Evolutionary conservation across 2,888 invertebrate species (phyloP), one percentile per base, ranked within the genome.

Genomic region (Protophormia terraenovae): DNA sequence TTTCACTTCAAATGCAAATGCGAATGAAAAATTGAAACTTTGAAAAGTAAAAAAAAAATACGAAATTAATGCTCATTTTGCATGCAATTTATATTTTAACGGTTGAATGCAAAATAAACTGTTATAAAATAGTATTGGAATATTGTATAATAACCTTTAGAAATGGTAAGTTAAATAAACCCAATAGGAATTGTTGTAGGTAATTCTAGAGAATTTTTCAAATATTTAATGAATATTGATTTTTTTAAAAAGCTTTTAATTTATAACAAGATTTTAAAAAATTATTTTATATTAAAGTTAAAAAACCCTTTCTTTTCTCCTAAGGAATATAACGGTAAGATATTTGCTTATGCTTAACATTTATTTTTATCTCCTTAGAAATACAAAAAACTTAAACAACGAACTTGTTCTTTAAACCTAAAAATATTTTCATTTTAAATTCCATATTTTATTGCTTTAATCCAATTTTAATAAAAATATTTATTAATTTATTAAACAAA

Each of bases 1-100:
- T 72, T 67, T 32, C 10, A 58, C 1, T 55, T 12, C 16, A 19
- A 64, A 55, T 47, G 22, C 35, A 71, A 71, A 27, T 3, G 38
- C 3, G 7, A 16, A 53, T n/a, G n/a, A n/a, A n/a, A n/a, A n/a
- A n/a, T n/a, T n/a, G n/a, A 53, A 47, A 62, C 45, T 41, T 41
- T 35, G 5, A n/a, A 24, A 58, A 45, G 27, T 66, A 50, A 35
- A 29, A 66, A 16, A 14, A 41, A 67, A 41, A 7, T 35, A 32
- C 10, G 2, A 79, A 81, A 81, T 78, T 78, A 81, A 81, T 84
- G 81, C 24, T 69, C 60, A 29, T 27, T 84, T 81, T 77, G 81
- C 81, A 81, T 84, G 84, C 84, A 81, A 84, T 62, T 81, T 69
- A 35, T 35, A 29, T 60, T 27, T 45, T 38, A 67, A 60, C 32